Evolutionary conservation across 2,888 invertebrate species (phyloP), one percentile per base, ranked within the genome.

Genomic region (Apotomis capreana): DNA sequence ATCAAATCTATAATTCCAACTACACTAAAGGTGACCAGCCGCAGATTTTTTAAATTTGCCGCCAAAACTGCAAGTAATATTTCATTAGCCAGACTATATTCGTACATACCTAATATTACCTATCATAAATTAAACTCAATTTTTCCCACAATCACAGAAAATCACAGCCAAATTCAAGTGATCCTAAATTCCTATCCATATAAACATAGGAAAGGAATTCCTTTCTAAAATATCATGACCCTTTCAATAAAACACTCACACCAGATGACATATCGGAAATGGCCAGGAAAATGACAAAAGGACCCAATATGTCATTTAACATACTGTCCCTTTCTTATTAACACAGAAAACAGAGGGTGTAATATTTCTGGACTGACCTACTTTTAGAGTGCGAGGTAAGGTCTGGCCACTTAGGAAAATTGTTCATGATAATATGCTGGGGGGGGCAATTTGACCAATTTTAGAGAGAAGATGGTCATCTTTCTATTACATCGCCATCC

Each of bases 271-370:
- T 44, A 52, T 69, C 61, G 12, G 10, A 37, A 69, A 57, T 26
- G 60, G 37, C n/a, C 55, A 10, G 44, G 36, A 26, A 54, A 46
- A 63, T 49, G 55, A 55, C 46, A 55, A 69, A 55, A 55, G 46
- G 62, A 8, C 26, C 36, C 49, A 62, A 69, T 62, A 13, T 57
- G 61, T 62, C 69, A 57, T 13, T 55, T 46, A 62, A 46, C 52
- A 55, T 13, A 54, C 9, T 55, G 61, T 55, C 62, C 61, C 55
- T 62, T 69, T 65, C 55, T 62, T 69, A 69, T 62, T 49, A 62
- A 37, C 55, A 13, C 60, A 55, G 55, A 62, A 46, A 62, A 8
- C 46, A 36, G 46, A 5, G 13, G 37, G 26, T 44, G n/a, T 26
- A 55, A 40, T 40, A 40, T 62, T 61, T 36, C 13, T 55, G 36